Conservation (phyloP, 2,797 vertebrate species). For the Scolopax rusticola region DNA sequence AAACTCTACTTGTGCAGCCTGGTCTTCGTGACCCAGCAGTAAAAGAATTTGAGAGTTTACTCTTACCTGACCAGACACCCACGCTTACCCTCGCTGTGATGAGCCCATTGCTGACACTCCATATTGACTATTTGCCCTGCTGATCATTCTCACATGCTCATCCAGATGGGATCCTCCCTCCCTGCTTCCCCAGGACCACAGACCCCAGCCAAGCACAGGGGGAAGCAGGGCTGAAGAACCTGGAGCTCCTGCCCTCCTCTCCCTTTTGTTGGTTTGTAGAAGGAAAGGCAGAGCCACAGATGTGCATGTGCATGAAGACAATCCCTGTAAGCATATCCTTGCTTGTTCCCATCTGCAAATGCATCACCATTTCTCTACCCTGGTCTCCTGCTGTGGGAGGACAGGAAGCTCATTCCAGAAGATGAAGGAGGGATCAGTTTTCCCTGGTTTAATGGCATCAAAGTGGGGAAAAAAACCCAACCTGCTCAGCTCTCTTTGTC, state of each 20-base stretch:
- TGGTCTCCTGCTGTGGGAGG: background rate
- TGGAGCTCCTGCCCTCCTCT: background rate
- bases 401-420: background rate
- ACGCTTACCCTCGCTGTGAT: fast-evolving
- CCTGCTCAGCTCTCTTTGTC: background rate
- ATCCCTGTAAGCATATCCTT: background rate
- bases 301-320: fast-evolving
- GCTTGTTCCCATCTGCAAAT: background rate
- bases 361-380: background rate
- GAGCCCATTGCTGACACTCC: background rate
- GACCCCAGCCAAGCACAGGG: background rate
- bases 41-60: background rate
- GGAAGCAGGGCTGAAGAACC: background rate
- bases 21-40: background rate
- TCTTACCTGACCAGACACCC: background rate
- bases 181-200: background rate
- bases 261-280: background rate
- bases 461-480: fast-evolving
- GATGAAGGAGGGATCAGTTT: background rate
- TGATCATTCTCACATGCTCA: background rate
- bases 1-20: background rate
- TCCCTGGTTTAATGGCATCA: background rate
- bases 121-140: background rate
- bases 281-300: background rate
- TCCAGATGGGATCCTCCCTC: background rate